These are phyloP conservation scores for Hirtodrosophila alboralis DNA, from an alignment of 2,888 invertebrate species.

Conservation along the genomic window DNA sequence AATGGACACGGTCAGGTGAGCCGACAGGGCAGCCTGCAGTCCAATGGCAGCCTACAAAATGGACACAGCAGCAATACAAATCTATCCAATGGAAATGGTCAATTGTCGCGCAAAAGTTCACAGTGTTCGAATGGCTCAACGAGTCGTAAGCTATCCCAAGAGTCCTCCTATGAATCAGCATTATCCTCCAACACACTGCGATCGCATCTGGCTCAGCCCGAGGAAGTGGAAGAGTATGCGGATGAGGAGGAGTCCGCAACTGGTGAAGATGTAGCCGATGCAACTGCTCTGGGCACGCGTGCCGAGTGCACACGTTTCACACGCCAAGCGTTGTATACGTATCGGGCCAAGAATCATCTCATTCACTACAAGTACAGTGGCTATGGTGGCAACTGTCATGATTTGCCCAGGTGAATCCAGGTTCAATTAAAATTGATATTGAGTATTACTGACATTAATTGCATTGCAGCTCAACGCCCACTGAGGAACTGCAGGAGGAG, in stretches of 20 bases:
- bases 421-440: not conserved
- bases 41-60: conserved; percentile 70
- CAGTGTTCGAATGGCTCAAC: conserved; percentile 72
- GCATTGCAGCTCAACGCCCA: conserved; percentile 84
- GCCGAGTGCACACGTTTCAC: conserved; percentile 86
- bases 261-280: conserved; percentile 35
- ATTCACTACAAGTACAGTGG: conserved; percentile 95
- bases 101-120: conserved; percentile 78
- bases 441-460: not conserved
- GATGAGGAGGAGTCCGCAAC: conserved; percentile 49
- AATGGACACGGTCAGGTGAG: conserved; percentile 67
- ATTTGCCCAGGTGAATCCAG: conserved; percentile 90
- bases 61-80: conserved; percentile 64
- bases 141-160: conserved; percentile 68
- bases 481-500: conserved; percentile 90
- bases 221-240: conserved; percentile 75
- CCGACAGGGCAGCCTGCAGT: conserved; percentile 64
- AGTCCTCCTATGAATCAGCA: conserved; percentile 82
- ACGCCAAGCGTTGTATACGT: conserved; percentile 88
- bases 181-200: conserved; percentile 79
- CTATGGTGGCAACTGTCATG: conserved; percentile 94
- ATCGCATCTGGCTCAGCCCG: conserved; percentile 79
- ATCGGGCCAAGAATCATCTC: conserved; percentile 94
- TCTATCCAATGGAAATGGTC: conserved; percentile 67
- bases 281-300: conserved; percentile 55